Evolutionary conservation across 1,140 invertebrate species (phyloP), one percentile per base, ranked within the genome.

Genomic region (Aphaenogaster rudis): DNA sequence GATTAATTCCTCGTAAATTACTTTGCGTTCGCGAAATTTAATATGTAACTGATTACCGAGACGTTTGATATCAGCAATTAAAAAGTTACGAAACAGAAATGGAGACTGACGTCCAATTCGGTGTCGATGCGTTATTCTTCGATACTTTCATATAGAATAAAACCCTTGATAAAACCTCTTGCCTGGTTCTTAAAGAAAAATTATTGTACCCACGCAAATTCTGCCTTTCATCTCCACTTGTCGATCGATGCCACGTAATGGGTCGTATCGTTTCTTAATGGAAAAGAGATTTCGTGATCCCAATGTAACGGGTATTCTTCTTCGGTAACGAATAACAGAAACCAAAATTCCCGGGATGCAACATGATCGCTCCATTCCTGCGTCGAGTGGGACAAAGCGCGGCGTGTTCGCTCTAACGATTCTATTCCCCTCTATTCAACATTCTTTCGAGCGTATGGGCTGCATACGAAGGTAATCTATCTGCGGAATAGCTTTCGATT

Each of bases 391-490:
- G 54, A 84, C 80, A 76, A 84, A 76, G 69, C 28, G 69, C 28
- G 52, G 28, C 52, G 50, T 33, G 69, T 74, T 74, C 67, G 80
- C 67, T 61, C 67, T 76, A 48, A 84, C 69, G 80, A 76, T 84
- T 74, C 80, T 63, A 84, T 76, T 84, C 69, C 71, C 69, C 59
- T 61, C 54, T 76, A 84, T 74, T 76, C 80, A 61, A 76, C 80
- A 72, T 74, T 76, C 80, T 76, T 61, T 64, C 80, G 45, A 84
- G 80, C 80, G 69, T 61, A 74, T 52, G 69, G 45, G 71, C 80
- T 84, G 69, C 80, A 84, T 84, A 84, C 80, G 80, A 84, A 84
- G 80, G 69, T 84, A 76, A 84, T 84, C 80, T 74, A 84, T 84
- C 80, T 84, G 69, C 42, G 80, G 80, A 76, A 84, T 84, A 76